A percentile compares a stretch with the other conserved stretches of the same genome.
Conservation (phyloP, 2,888 invertebrate species). For the Phaonia tiefii region DNA sequence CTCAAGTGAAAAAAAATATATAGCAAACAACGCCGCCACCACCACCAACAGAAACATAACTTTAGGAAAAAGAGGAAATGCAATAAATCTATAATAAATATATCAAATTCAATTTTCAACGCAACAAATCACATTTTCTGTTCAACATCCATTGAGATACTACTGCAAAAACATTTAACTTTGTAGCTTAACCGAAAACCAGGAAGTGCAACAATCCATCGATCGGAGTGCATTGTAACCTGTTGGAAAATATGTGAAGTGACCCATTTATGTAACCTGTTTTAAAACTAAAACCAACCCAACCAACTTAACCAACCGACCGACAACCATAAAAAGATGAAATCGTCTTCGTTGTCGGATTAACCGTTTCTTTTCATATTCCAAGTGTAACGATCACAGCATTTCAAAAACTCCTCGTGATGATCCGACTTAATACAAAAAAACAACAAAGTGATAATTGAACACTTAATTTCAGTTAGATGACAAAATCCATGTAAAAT, state of each 20-base stretch:
- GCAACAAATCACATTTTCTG: conserved; percentile 17
- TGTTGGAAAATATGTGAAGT: conserved; percentile 66
- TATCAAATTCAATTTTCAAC: conserved; percentile 27
- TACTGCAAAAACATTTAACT: conserved; percentile 14
- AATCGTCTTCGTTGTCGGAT: conserved; percentile 61
- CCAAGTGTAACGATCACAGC: not conserved
- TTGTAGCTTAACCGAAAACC: conserved; percentile 44
- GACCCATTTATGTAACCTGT: conserved; percentile 79
- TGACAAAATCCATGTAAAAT: conserved; percentile 6
- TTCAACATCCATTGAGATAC: conserved; percentile 1
- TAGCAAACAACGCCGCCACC: conserved; percentile 12
- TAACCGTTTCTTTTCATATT: conserved; percentile 70
- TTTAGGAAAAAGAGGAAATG: conserved; percentile 19
- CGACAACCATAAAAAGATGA: conserved; percentile 65
- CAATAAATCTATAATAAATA: conserved; percentile 29
- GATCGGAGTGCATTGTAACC: conserved; percentile 53
- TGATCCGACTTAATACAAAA: too few relatives aligned
- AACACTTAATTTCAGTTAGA: not conserved
- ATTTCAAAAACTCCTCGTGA: too few relatives aligned
- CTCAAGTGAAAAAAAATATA: conserved; percentile 65
- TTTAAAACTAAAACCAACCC: conserved; percentile 61
- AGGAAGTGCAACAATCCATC: conserved; percentile 46
- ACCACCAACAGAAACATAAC: conserved; percentile 42
- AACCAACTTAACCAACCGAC: too few relatives aligned
- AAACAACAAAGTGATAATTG: not conserved